These are phyloP conservation scores for Colinus virginianus DNA, from an alignment of 2,113 vertebrate species.

Conservation along the genomic window DNA sequence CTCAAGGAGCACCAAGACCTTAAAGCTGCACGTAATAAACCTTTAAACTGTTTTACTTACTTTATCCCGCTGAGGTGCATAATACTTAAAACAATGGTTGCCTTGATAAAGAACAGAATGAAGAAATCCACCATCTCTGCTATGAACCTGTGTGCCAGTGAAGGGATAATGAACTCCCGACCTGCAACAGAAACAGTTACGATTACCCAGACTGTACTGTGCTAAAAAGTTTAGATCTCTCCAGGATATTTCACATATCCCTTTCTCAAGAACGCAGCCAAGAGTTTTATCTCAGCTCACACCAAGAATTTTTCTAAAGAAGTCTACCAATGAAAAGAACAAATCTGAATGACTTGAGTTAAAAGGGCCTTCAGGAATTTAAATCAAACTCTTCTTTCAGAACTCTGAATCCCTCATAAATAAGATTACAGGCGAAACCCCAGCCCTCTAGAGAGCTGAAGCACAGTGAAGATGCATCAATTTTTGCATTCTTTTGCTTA, in stretches of 20 bases:
- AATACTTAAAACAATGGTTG: constrained; percentile 92
- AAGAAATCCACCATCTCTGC: constrained; percentile 96
- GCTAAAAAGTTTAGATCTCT: neutral
- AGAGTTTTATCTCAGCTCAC: neutral
- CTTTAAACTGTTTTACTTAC: constrained; percentile 81
- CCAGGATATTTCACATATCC: neutral
- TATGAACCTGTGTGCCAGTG: constrained; percentile 91
- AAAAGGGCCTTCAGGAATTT: neutral
- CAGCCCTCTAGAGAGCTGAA: neutral
- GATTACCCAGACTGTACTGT: neutral
- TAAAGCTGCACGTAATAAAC: constrained; percentile 3
- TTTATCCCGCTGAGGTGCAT: constrained; percentile 97
- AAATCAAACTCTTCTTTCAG: neutral
- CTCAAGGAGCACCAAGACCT: neutral
- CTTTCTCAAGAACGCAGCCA: neutral
- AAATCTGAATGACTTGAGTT: neutral
- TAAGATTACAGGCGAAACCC: neutral
- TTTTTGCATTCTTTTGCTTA: neutral
- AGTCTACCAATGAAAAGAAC: neutral
- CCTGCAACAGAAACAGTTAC: constrained; percentile 77
- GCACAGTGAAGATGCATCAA: neutral
- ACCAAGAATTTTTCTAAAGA: neutral
- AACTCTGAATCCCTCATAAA: neutral
- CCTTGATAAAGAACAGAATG: constrained; percentile 95
- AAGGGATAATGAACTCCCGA: constrained; percentile 91